A percentile compares a stretch with the other conserved stretches of the same genome.
Evolutionary conservation across 2,888 invertebrate genomes (phyloP).

Genomic region (Dioctria rufipes): DNA sequence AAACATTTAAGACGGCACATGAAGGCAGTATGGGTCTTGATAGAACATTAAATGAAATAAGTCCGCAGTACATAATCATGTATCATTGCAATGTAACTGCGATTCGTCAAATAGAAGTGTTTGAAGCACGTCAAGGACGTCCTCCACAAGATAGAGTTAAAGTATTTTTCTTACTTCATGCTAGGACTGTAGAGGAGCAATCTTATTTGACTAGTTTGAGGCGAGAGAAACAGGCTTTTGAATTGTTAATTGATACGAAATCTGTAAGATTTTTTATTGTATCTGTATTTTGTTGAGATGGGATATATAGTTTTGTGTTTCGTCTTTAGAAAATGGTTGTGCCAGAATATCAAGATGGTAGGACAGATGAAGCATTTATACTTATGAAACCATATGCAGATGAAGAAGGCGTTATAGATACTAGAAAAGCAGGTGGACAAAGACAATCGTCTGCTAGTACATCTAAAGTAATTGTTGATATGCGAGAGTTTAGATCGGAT

Average conservation of each 20-base stretch:
- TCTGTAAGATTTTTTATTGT: constrained; percentile 76
- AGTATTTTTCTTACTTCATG: constrained; percentile 92
- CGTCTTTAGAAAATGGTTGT: constrained; percentile 83
- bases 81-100: constrained; percentile 92
- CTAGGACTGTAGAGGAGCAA: constrained; percentile 97
- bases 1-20: constrained; percentile 81
- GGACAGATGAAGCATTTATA: constrained; percentile 77
- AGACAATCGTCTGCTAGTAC: constrained; percentile 56
- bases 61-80: constrained; percentile 88
- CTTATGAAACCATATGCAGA: constrained; percentile 66
- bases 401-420: constrained; percentile 71
- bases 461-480: constrained; percentile 88
- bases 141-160: constrained; percentile 73
- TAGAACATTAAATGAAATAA: constrained; percentile 77
- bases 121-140: constrained; percentile 76
- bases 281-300: background rate
- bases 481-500: constrained; percentile 98
- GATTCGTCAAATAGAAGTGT: constrained; percentile 92
- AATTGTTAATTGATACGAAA: constrained; percentile 91
- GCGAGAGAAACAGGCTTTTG: constrained; percentile 95
- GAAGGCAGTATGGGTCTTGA: constrained; percentile 82
- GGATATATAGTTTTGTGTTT: constrained; percentile 59
- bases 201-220: constrained; percentile 91
- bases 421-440: constrained; percentile 78
- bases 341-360: constrained; percentile 90